These are phyloP conservation scores for Drosophila burlai DNA, from an alignment of 1,140 invertebrate genomes.

Conservation along the genomic window DNA sequence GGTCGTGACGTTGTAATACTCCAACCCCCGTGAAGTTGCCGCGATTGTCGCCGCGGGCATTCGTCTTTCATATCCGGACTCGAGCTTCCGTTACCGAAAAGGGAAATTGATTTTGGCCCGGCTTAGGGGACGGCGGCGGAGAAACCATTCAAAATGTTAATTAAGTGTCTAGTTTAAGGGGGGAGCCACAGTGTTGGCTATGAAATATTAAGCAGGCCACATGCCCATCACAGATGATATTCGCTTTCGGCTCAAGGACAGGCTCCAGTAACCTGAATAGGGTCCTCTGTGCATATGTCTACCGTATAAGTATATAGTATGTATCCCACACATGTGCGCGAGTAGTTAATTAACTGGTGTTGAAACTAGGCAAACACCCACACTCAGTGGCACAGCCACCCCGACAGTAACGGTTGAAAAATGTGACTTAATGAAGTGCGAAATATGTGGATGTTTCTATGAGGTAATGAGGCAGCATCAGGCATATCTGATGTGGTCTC, in stretches of 20 bases:
- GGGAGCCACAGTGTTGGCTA: slow-evolving; percentile 38
- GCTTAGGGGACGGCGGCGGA: background rate
- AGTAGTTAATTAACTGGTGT: slow-evolving; percentile 71
- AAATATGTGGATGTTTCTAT: slow-evolving; percentile 73
- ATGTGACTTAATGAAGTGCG: slow-evolving; percentile 80
- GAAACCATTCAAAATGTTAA: slow-evolving; percentile 67
- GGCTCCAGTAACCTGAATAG: slow-evolving; percentile 70
- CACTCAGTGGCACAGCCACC: slow-evolving; percentile 1
- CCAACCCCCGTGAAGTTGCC: slow-evolving; percentile 11
- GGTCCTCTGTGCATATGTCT: background rate
- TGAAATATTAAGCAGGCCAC: slow-evolving; percentile 54
- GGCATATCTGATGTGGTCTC: slow-evolving; percentile 44
- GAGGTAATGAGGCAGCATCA: slow-evolving; percentile 66
- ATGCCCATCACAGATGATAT: slow-evolving; percentile 55
- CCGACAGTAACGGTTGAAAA: slow-evolving; percentile 53
- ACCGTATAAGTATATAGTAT: background rate
- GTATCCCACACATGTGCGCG: slow-evolving; percentile 33
- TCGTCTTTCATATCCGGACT: slow-evolving; percentile 77
- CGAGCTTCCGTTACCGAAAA: slow-evolving; percentile 52
- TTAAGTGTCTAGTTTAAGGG: slow-evolving; percentile 76
- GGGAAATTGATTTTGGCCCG: slow-evolving; percentile 73
- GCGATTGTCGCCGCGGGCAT: slow-evolving; percentile 63
- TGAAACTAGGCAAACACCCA: slow-evolving; percentile 63
- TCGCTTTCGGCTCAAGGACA: slow-evolving; percentile 63
- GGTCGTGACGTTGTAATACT: slow-evolving; percentile 46